Base-by-base conservation (phyloP, 1,140 invertebrate genomes). In the Globodera ellingtonae region DNA sequence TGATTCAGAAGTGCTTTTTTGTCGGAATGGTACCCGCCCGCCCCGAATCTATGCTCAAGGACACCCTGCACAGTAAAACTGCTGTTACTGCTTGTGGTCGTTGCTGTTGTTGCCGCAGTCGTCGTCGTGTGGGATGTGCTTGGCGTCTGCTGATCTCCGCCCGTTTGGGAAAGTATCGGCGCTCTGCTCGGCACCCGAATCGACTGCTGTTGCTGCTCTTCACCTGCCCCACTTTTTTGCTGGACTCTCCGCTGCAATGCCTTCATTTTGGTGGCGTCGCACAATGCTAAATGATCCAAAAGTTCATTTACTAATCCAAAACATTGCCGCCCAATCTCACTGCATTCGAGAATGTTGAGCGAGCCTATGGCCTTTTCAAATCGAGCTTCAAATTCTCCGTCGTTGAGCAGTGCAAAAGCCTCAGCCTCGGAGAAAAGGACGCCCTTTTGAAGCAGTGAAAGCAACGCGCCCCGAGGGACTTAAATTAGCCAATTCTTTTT, bases 321-420 rank as follows among this genome's bases (percentile, higher is more conserved):
- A 10, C 56, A 15, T 15, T 21, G 9, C 48, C 21, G 4, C 70
- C 50, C 50, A 79, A 77, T 35, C 81, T 82, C 72, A 82, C 81
- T 72, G 24, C 79, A 82, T 78, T 82, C 81, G 56, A 82, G 59
- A n/a, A 82, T 52, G 35, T 79, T 67, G 67, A 82, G 81, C 15
- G 82, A 82, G 15, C 81, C 81, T 48, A 82, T 77, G 4, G 81
- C 81, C 66, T 82, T 82, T 52, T 82, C 81, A 72, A 82, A 83
- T 47, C 72, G 67, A 6, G 70, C 56, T 48, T 83, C 81, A 6
- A 82, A 18, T 75, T 82, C 81, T 3, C 73, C 75, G 46, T 82
- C 81, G 5, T 62, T 75, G 24, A 82, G 69, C 46, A 82, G 50
- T 24, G 79, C 72, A 70, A 82, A 82, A 13, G 82, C 79, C 44